These are phyloP conservation scores for Pteria penguin DNA, from an alignment of 2,888 invertebrate genomes.

Conservation along the genomic window DNA sequence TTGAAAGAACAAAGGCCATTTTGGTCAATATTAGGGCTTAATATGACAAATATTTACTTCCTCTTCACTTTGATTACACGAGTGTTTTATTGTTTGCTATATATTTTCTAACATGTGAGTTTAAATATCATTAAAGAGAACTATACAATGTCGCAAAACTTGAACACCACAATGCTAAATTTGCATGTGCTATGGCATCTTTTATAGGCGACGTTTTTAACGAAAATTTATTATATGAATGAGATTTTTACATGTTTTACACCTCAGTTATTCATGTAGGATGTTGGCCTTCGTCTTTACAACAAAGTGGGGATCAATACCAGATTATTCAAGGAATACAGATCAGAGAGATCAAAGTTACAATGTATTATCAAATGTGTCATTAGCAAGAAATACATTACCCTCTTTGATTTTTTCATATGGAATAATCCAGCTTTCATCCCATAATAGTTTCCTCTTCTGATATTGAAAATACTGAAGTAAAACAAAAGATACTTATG, in stretches of 20 bases:
- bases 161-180: too few species aligned
- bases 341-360: too few species aligned
- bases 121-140: too few species aligned
- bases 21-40: too few species aligned
- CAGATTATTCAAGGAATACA: neutral
- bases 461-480: slow-evolving; percentile 68
- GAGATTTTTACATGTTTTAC: neutral
- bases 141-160: too few species aligned
- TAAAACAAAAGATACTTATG: neutral
- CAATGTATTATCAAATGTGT: neutral
- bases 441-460: slow-evolving; percentile 70
- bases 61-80: too few species aligned
- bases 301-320: neutral
- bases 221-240: neutral
- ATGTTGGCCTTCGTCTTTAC: neutral
- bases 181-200: too few species aligned
- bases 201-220: too few species aligned
- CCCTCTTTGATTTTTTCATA: slow-evolving; percentile 63
- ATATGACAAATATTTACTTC: too few species aligned
- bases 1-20: too few species aligned
- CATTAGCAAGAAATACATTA: slow-evolving; percentile 46
- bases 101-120: too few species aligned
- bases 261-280: neutral
- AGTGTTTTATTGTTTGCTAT: too few species aligned
- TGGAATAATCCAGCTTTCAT: slow-evolving; percentile 74